Evolutionary conservation across 1,140 invertebrate species (phyloP).

Genomic region (Yoshiicerus persimilis): DNA sequence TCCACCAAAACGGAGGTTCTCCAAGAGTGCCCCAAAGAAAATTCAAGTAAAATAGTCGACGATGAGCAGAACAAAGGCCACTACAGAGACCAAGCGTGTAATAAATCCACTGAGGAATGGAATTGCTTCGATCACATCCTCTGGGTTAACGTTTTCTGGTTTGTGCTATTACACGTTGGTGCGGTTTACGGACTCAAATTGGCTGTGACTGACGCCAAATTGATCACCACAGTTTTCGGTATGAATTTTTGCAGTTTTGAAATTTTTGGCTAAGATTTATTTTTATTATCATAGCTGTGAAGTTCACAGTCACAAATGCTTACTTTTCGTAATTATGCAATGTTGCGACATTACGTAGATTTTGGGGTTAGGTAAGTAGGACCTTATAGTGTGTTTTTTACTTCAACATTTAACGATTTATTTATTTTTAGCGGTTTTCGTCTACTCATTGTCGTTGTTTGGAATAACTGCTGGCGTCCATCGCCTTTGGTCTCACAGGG

Average conservation of each 20-base stretch:
- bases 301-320: too few species aligned
- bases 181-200: conserved; percentile 64
- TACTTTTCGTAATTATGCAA: too few species aligned
- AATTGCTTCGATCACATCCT: conserved; percentile 55
- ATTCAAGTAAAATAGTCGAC: background rate
- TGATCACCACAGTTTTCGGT: conserved; percentile 66
- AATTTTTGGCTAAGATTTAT: too few species aligned
- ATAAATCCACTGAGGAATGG: conserved; percentile 9
- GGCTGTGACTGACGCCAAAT: conserved; percentile 61
- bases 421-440: conserved; percentile 23
- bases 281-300: too few species aligned
- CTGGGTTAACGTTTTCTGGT: conserved; percentile 67
- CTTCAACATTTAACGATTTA: background rate
- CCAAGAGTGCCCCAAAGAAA: background rate
- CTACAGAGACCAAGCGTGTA: background rate
- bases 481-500: conserved; percentile 63
- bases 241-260: conserved; percentile 53
- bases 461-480: conserved; percentile 65
- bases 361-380: too few species aligned
- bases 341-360: too few species aligned
- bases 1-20: conserved; percentile 23
- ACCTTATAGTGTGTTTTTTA: too few species aligned
- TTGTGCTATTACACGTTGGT: conserved; percentile 66
- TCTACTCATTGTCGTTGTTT: conserved; percentile 35
- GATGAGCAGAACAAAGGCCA: background rate